These are phyloP conservation scores for Cybosia mesomella DNA, from an alignment of 2,888 invertebrate species.

Conservation along the genomic window DNA sequence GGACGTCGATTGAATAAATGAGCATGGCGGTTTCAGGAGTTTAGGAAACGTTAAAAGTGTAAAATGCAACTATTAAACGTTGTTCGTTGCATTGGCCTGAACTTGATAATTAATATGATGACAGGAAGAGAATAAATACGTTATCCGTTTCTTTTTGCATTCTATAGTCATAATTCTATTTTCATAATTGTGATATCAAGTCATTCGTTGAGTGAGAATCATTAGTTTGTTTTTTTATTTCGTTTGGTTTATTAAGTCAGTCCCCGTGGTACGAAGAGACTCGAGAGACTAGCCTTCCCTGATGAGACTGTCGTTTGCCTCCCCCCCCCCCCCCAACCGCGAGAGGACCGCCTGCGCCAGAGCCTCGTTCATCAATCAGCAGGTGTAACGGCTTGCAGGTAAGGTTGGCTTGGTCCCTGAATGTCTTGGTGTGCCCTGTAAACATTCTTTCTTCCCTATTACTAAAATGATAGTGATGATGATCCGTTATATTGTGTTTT, in stretches of 20 bases:
- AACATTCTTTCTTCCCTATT: not conserved
- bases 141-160: not conserved
- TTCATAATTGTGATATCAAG: too few relatives aligned
- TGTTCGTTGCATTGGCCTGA: not conserved
- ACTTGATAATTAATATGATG: not conserved
- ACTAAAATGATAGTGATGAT: not conserved
- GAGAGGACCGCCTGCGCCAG: too few relatives aligned
- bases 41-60: not conserved
- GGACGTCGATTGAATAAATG: not conserved
- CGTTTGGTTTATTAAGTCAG: not conserved
- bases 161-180: not conserved
- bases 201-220: not conserved
- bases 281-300: too few relatives aligned
- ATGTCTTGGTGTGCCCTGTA: too few relatives aligned
- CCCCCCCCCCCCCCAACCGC: too few relatives aligned
- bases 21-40: not conserved
- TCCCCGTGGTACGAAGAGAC: not conserved
- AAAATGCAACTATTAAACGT: not conserved
- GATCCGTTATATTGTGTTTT: not conserved
- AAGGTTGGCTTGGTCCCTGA: too few relatives aligned
- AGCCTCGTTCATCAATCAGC: too few relatives aligned
- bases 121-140: not conserved
- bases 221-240: too few relatives aligned
- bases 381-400: too few relatives aligned
- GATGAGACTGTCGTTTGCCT: too few relatives aligned